phyloP scores from a whole-genome alignment of 2,797 vertebrate genomes.

The Nasua narica region DNA sequence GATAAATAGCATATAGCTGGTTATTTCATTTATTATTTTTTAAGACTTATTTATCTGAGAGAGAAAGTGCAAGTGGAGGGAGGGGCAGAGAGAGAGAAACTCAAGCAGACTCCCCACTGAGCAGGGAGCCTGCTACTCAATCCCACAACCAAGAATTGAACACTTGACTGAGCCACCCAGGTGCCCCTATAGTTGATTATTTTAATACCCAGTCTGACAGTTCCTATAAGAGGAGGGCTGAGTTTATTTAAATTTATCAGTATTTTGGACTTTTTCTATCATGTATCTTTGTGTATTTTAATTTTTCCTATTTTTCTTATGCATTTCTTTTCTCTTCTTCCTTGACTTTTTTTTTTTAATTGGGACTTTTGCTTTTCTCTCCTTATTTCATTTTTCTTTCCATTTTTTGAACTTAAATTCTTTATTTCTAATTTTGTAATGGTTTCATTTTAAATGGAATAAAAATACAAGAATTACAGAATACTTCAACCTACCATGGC shows the following conservation, averaged over 20 bases:
- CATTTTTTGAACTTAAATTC: neutral
- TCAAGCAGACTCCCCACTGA: neutral
- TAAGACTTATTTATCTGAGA: neutral
- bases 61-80: neutral
- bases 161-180: neutral
- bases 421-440: neutral
- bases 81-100: neutral
- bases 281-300: neutral
- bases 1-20: neutral
- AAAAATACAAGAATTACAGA: neutral
- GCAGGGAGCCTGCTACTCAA: neutral
- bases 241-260: neutral
- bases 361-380: neutral
- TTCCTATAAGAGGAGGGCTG: neutral
- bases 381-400: neutral
- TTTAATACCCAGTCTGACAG: neutral
- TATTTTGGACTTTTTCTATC: neutral
- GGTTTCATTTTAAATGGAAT: neutral
- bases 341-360: neutral
- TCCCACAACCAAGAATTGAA: neutral
- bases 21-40: neutral
- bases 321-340: neutral
- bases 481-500: neutral
- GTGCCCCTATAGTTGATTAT: neutral
- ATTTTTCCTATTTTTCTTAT: neutral